Evolutionary conservation across 2,113 vertebrate species (phyloP).

Genomic region (Amphilophus citrinellus): DNA sequence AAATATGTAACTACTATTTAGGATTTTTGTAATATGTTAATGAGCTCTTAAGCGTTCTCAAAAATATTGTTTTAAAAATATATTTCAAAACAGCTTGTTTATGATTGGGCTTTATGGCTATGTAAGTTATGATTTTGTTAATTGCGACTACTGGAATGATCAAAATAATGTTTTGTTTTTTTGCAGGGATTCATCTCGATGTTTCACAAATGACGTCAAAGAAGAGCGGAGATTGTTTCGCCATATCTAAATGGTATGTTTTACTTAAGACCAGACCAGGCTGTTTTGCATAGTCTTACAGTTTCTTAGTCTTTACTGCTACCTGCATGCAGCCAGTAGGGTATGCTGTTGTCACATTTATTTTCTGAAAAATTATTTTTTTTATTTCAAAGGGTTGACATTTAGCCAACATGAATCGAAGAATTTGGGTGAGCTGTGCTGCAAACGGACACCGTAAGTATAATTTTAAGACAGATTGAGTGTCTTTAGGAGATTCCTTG

Average conservation of each 20-base stretch:
- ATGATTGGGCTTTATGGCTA: background rate
- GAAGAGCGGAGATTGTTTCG: conserved; percentile 21
- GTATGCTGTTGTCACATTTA: conserved; percentile 62
- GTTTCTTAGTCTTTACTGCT: conserved; percentile 18
- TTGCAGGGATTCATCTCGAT: conserved; percentile 46
- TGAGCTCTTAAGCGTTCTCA: background rate
- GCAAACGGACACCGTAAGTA: conserved; percentile 73
- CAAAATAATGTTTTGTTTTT: conserved; percentile 32
- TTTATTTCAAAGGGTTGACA: conserved; percentile 66
- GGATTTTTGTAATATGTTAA: conserved; percentile 28
- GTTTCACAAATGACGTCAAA: conserved; percentile 11
- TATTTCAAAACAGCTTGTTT: background rate
- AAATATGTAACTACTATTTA: conserved; percentile 3
- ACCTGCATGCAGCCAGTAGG: conserved; percentile 66
- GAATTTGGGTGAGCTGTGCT: conserved; percentile 2
- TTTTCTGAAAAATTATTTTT: conserved; percentile 36
- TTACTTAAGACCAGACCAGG: background rate
- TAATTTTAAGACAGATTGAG: conserved; percentile 23
- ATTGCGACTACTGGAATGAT: background rate
- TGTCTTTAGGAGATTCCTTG: background rate
- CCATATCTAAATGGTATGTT: conserved; percentile 66
- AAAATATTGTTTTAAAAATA: background rate
- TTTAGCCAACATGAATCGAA: conserved; percentile 10
- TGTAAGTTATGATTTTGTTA: background rate
- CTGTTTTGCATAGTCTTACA: background rate